Percentiles rank a stretch among this genome's conserved stretches.
Evolutionary conservation across 2,888 invertebrate species (phyloP).

Genomic region (Dynastes tityus): DNA sequence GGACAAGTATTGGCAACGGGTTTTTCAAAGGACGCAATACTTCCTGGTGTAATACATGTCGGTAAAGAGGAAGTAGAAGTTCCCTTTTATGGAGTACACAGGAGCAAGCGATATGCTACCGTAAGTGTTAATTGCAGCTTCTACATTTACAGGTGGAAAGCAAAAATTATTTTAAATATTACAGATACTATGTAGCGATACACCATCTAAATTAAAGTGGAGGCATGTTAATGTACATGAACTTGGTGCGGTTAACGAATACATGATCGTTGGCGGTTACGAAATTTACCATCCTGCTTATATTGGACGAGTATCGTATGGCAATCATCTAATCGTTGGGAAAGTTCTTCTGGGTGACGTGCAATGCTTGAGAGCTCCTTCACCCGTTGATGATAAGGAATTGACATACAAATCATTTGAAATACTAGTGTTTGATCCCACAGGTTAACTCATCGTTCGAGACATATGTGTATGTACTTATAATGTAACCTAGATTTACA

Average conservation of each 20-base stretch:
- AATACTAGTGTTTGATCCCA: too few relatives aligned
- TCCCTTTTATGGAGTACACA: not conserved
- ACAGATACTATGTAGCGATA: constrained; percentile 30
- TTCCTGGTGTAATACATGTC: constrained; percentile 1
- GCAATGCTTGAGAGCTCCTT: too few relatives aligned
- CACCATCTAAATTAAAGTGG: constrained; percentile 17
- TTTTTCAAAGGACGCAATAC: not conserved
- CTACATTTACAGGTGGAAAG: too few relatives aligned
- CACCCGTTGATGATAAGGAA: too few relatives aligned
- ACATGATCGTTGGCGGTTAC: constrained; percentile 15
- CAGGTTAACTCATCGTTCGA: too few relatives aligned
- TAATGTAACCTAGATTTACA: too few relatives aligned
- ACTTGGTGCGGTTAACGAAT: not conserved
- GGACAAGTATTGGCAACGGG: constrained; percentile 8
- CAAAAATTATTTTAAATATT: not conserved
- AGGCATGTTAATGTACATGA: not conserved
- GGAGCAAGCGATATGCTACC: too few relatives aligned
- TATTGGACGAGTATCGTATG: constrained; percentile 21
- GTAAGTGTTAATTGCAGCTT: too few relatives aligned
- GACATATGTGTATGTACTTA: too few relatives aligned
- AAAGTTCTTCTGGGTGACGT: not conserved
- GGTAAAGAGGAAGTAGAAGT: not conserved
- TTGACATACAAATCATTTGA: too few relatives aligned
- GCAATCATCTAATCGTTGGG: constrained; percentile 7
- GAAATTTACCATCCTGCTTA: constrained; percentile 8